phyloP scores from a whole-genome alignment of 2,113 vertebrate genomes.

The Colinus virginianus region DNA sequence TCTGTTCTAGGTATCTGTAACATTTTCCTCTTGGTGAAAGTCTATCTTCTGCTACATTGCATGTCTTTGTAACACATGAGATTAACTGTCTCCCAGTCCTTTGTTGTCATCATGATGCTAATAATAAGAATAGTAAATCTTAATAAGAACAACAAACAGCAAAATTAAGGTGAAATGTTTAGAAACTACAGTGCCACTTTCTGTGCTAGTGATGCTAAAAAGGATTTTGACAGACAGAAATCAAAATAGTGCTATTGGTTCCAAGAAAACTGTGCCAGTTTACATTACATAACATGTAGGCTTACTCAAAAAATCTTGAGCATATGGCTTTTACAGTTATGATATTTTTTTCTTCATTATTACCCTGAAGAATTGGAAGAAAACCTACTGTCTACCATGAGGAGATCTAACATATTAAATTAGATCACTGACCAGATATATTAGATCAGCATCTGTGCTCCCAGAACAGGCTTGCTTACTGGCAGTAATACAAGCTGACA shows the following conservation, averaged over 20 bases:
- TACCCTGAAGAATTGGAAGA: not conserved
- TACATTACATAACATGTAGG: not conserved
- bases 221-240: not conserved
- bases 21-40: not conserved
- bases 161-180: not conserved
- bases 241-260: not conserved
- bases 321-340: not conserved
- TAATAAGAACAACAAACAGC: not conserved
- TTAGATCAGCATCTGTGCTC: slow-evolving; percentile 57
- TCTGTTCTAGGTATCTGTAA: not conserved
- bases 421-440: slow-evolving; percentile 43
- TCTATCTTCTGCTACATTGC: not conserved
- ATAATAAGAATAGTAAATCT: not conserved
- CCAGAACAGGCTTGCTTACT: slow-evolving; percentile 49
- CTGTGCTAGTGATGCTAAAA: not conserved
- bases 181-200: not conserved
- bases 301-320: not conserved
- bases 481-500: slow-evolving; percentile 49
- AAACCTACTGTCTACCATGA: slow-evolving; percentile 34
- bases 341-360: not conserved
- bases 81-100: not conserved
- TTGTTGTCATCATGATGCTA: not conserved
- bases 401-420: slow-evolving; percentile 44
- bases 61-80: not conserved
- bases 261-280: not conserved